Base-by-base conservation (phyloP, 2,888 invertebrate genomes). In the Lycocerus yunnanus region DNA sequence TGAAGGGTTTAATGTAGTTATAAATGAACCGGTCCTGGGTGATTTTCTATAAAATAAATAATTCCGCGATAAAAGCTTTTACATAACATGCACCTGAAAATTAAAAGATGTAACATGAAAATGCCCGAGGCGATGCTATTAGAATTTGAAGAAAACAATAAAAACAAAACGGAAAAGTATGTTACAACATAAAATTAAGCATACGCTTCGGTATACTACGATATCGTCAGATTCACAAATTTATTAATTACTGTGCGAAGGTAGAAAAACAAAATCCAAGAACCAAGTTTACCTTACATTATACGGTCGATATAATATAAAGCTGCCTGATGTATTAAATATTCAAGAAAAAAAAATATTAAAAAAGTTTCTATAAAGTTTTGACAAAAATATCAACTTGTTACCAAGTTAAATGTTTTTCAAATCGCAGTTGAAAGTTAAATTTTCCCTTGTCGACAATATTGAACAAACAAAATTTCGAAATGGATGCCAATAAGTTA, bases 381-480 rank as follows among this genome's bases (percentile, higher is more conserved):
- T 63, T 13, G 61, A 63, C 20, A 63, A 63, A 63, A 20, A 63
- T 63, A 63, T 63, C 61, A 18, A 63, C 61, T 63, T 18, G 61
- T 63, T 63, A 63, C 61, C 11, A 63, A 63, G 61, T 72, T 66
- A 67, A 75, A 72, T 71, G 58, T 67, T 65, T 71, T 66, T 71
- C 58, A 71, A 66, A 74, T 68, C 71, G 71, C 66, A 59, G 72
- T 69, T 66, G 18, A 69, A 66, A 75, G 71, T 74, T 65, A 61
- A 72, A 69, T 69, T 73, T 67, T 71, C 75, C 75, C 71, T 71
- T 71, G 66, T 60, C 69, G 68, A 68, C 71, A 69, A 72, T 72
- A 75, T 69, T 60, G 75, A 71, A 60, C 75, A 75, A 75, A 75
- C 75, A 75, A 75, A 72, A 75, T 72, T 72, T 71, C 68, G 67